These are phyloP conservation scores for Aphelenchoides fujianensis DNA, from an alignment of 1,140 invertebrate genomes.

Conservation along the genomic window DNA sequence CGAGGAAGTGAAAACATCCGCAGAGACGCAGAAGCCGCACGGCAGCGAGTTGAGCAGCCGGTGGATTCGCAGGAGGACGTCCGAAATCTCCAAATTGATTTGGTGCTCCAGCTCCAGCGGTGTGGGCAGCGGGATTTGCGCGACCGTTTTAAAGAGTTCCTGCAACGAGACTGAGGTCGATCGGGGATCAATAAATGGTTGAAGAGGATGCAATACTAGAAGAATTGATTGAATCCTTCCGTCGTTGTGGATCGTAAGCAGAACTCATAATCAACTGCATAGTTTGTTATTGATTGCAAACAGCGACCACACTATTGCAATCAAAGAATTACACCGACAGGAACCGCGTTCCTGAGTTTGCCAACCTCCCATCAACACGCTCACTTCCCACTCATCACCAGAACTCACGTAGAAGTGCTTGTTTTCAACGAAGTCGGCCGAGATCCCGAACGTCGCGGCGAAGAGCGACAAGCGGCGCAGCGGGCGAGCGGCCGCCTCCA, in stretches of 20 bases:
- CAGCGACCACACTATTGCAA: too few species aligned
- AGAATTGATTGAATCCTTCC: too few species aligned
- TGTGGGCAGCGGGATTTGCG: not conserved
- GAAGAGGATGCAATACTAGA: too few species aligned
- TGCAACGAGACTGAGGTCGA: too few species aligned
- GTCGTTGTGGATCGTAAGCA: too few species aligned
- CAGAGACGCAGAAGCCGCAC: conserved; percentile 1
- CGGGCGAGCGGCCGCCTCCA: conserved; percentile 7
- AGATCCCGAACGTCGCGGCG: not conserved
- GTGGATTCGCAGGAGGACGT: conserved; percentile 7
- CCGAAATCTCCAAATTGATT: conserved; percentile 16
- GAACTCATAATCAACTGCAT: too few species aligned
- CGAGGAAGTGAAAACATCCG: not conserved
- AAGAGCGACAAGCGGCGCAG: not conserved
- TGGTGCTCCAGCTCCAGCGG: not conserved
- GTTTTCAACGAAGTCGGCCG: not conserved
- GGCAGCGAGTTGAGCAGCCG: conserved; percentile 1
- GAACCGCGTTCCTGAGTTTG: too few species aligned
- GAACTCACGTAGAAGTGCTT: conserved; percentile 2
- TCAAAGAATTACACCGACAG: too few species aligned
- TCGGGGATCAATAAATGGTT: too few species aligned
- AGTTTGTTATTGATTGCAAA: too few species aligned
- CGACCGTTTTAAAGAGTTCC: not conserved
- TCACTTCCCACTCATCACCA: not conserved
- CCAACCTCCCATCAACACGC: too few species aligned